Evolutionary conservation across 2,113 vertebrate species (phyloP), one percentile per base, ranked within the genome.

Genomic region (Eudorcas thomsonii): DNA sequence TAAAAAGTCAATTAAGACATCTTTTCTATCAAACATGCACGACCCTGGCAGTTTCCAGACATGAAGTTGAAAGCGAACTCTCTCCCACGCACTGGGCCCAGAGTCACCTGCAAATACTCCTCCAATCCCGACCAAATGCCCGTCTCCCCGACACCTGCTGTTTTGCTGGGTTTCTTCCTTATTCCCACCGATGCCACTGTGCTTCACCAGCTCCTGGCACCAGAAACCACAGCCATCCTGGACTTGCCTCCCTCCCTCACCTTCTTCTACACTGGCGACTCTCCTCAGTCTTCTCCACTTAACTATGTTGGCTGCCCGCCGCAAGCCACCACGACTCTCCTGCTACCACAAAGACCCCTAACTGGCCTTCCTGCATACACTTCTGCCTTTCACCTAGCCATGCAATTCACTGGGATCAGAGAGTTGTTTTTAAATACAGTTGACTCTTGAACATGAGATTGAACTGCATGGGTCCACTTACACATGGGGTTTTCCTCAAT

Each of bases 231-330:
- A 50, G 67, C 16, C 21, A 48, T 3, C 52, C 71, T 3, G 4
- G 17, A 59, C 52, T 19, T 50, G 14, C 10, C 15, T 28, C 26
- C 43, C 25, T 25, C 74, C 43, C 30, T 10, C 13, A 7, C 13
- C 5, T 3, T 36, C 82, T 55, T 16, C 48, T 1, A 3, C 2
- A 36, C 33, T 17, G 6, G 21, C 4, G 9, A 19, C 28, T 17
- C 64, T 36, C 45, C 55, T 82, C 52, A 5, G 52, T 13, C 30
- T 60, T 13, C 30, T 60, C 25, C n/a, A 19, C 39, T 74, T 45
- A 14, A 0, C 33, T 21, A 7, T 3, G n/a, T 23, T 3, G 4
- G 74, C 48, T 4, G 14, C 23, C 25, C n/a, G 57, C 5, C 0
- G 0, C 78, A 80, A 64, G 74, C 55, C 39, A 7, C 64, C 16